Conservation (phyloP, 2,113 vertebrate genomes). For the Climacteris rufus region DNA sequence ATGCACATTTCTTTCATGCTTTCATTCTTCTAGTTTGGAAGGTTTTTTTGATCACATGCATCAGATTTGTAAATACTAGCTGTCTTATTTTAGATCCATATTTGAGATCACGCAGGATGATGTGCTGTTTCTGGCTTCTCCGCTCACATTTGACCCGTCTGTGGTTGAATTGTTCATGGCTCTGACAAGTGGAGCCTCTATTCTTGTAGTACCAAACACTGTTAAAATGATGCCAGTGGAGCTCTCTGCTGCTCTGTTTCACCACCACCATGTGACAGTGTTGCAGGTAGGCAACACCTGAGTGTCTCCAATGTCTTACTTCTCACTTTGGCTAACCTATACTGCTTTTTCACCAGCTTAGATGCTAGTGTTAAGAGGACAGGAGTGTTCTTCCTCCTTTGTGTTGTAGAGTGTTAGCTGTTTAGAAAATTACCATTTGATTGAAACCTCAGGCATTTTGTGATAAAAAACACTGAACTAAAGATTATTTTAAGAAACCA, state of each 20-base stretch:
- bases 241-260: conserved; percentile 81
- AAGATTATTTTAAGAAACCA: not conserved
- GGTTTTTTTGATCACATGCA: not conserved
- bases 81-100: conserved; percentile 75
- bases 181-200: conserved; percentile 84
- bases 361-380: not conserved
- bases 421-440: not conserved
- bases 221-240: conserved; percentile 82
- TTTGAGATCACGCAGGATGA: conserved; percentile 83
- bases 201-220: conserved; percentile 84
- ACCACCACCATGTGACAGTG: conserved; percentile 80
- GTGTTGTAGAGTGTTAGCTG: not conserved
- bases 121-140: conserved; percentile 88
- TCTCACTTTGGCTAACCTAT: not conserved
- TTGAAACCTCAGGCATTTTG: not conserved
- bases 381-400: not conserved
- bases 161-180: conserved; percentile 91
- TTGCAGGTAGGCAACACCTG: conserved; percentile 79
- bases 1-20: not conserved
- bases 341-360: not conserved
- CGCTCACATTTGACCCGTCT: conserved; percentile 95
- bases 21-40: not conserved
- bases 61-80: not conserved
- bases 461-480: not conserved
- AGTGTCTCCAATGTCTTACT: not conserved